Base-by-base conservation (phyloP, 2,113 vertebrate genomes). In the Pungitius pungitius region DNA sequence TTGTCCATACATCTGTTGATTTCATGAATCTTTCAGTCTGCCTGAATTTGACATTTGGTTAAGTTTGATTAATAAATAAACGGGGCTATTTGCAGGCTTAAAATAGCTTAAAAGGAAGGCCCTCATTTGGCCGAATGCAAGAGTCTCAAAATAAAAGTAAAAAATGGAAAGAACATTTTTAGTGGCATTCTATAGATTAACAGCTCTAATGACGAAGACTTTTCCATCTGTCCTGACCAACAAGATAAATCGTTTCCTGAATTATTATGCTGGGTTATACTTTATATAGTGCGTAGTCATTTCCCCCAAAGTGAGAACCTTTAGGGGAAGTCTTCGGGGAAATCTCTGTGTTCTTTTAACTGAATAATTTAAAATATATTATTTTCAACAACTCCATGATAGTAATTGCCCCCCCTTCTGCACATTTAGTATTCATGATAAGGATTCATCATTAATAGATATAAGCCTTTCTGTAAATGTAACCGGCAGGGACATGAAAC, bases 311-410 rank as follows among this genome's bases (percentile, higher is more conserved):
- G 56, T 43, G 24, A 18, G 62, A 61, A 35, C 77, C 83, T 68
- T 71, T 24, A 58, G 83, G 81, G 80, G 59, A 78, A 64, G 66
- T 87, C 75, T 58, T 59, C 27, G 55, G 74, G 76, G 82, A 85
- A 87, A 85, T 73, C 79, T 69, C 58, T 55, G 73, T 78, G 83
- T 75, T 84, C 62, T 75, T 85, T 78, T 69, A 80, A 78, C 80
- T 77, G 87, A 91, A 88, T 90, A 81, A 86, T 90, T 87, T 76
- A 86, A 85, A 85, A 83, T 81, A 61, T 61, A 75, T 85, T 80
- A 84, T 89, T 86, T 89, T 87, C 73, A 87, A 88, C 82, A 86
- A 73, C 73, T 73, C 66, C 71, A 84, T 84, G 60, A 84, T 82
- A 77, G 84, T 84, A 89, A 88, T 83, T 86, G 80, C 80, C 62